Base-by-base conservation (phyloP, 2,888 invertebrate species). In the Gastrophysa polygoni region DNA sequence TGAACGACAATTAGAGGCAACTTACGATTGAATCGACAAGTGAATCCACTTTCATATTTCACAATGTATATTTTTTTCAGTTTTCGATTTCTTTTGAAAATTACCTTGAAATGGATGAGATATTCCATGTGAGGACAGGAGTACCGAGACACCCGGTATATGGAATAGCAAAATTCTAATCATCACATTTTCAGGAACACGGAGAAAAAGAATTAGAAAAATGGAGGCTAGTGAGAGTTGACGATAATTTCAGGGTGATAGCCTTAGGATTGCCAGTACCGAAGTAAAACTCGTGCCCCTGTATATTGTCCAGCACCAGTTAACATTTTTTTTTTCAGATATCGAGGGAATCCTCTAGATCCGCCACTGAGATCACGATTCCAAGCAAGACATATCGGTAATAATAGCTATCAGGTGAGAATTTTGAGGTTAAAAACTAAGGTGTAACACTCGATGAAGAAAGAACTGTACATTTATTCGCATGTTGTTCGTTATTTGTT, bases 341-440 rank as follows among this genome's bases (percentile, higher is more conserved):
- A 95, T 81, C 87, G 88, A 52, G 98, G 98, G 3, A 95, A 97
- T 80, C 95, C 97, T 0, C 83, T 98, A 32, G 98, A 98, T 84
- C 98, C 98, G 18, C 98, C 98, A 0, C 83, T 98, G 28, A 85
- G 98, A 57, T 97, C 97, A 0, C 85, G 98, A 61, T 98, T 98
- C 80, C 98, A 98, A 82, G 96, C 95, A 0, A 85, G 95, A 77
- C 91, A 96, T 81, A 87, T 98, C 65, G 83, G 88, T 56, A 83
- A 85, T 59, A 81, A 86, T 67, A 86, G 87, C 14, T 93, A 88
- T 78, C 85, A 88, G 83, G 91, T 91, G 80, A 81, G 82, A 70
- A 6, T 48, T 28, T n/a, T n/a, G n/a, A n/a, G n/a, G n/a, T n/a
- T n/a, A n/a, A n/a, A n/a, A n/a, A n/a, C n/a, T n/a, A n/a, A n/a